Conservation (phyloP, 2,113 vertebrate genomes). For the Seriola aureovittata region DNA sequence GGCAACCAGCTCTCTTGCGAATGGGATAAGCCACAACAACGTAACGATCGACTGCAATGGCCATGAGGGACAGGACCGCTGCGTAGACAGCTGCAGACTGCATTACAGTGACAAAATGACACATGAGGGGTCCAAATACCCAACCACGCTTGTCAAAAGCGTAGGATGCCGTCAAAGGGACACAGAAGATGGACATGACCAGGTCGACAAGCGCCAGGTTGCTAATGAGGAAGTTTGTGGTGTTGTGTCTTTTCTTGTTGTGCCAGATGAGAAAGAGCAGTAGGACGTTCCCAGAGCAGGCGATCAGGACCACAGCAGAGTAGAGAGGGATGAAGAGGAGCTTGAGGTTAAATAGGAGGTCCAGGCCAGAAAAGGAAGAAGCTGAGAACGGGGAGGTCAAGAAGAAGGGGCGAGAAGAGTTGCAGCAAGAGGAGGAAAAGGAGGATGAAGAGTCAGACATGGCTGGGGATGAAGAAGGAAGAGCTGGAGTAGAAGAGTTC, state of each 20-base stretch:
- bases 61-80: slow-evolving; percentile 89
- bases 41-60: slow-evolving; percentile 90
- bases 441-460: slow-evolving; percentile 13
- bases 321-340: slow-evolving; percentile 90
- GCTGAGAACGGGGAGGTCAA: slow-evolving; percentile 44
- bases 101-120: slow-evolving; percentile 88
- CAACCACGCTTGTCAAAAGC: slow-evolving; percentile 89
- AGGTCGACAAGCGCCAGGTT: slow-evolving; percentile 89
- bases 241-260: slow-evolving; percentile 90
- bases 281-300: slow-evolving; percentile 87
- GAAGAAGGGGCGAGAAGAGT: slow-evolving; percentile 54
- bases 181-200: slow-evolving; percentile 90
- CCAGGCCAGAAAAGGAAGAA: slow-evolving; percentile 84
- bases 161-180: slow-evolving; percentile 89
- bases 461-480: slow-evolving; percentile 15
- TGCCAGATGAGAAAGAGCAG: slow-evolving; percentile 89
- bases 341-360: slow-evolving; percentile 87
- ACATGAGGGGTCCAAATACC: slow-evolving; percentile 89
- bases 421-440: slow-evolving; percentile 43
- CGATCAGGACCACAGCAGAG: slow-evolving; percentile 83
- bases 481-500: slow-evolving; percentile 49
- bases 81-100: slow-evolving; percentile 88
- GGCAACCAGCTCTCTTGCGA: slow-evolving; percentile 81
- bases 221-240: slow-evolving; percentile 91
- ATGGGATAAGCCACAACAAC: slow-evolving; percentile 90